Conservation (phyloP, 2,888 invertebrate species). For the Galerucella pusilla region DNA sequence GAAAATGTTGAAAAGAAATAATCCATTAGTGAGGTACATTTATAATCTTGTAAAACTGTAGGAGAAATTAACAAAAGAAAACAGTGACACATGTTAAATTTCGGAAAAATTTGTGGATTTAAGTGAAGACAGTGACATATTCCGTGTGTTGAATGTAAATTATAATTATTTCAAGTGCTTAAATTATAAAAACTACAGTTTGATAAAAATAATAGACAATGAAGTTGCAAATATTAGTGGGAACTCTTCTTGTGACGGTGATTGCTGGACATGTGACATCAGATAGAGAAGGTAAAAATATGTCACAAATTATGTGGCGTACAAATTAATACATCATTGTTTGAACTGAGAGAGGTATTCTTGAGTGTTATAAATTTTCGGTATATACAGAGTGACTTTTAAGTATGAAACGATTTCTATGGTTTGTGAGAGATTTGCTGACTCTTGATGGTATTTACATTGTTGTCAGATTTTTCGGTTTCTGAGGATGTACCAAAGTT, state of each 20-base stretch:
- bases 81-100: neutral
- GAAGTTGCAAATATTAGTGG: neutral
- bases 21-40: neutral
- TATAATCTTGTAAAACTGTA: neutral
- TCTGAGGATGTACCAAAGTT: too few species aligned
- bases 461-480: too few species aligned
- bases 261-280: neutral
- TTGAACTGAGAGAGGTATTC: too few species aligned
- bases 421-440: too few species aligned
- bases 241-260: neutral
- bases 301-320: neutral
- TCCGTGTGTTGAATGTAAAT: neutral
- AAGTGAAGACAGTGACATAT: neutral
- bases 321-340: too few species aligned
- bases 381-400: too few species aligned
- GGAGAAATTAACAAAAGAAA: neutral
- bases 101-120: neutral
- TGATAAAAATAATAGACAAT: neutral
- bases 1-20: neutral
- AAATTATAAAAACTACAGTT: neutral
- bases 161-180: neutral
- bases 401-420: too few species aligned
- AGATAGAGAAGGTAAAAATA: neutral
- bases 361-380: too few species aligned
- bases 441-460: too few species aligned